Evolutionary conservation across 2,888 invertebrate genomes (phyloP).

Genomic region (Drosophila falleni): DNA sequence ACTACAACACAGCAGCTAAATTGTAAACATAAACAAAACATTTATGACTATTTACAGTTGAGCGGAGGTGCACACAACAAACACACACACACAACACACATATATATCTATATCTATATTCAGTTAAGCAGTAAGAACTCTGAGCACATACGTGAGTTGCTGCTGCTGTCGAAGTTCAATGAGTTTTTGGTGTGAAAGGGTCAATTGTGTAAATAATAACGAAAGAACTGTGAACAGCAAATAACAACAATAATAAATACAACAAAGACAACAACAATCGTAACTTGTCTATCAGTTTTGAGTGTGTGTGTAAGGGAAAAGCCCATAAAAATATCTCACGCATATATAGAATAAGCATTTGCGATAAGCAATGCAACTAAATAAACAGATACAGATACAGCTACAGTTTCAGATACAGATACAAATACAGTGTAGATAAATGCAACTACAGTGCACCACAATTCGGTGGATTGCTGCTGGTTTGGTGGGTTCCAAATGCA

Average conservation of each 20-base stretch:
- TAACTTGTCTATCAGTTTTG: conserved; percentile 57
- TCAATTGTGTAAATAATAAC: conserved; percentile 80
- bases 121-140: conserved; percentile 36
- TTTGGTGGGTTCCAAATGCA: conserved; percentile 8
- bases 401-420: conserved; percentile 5
- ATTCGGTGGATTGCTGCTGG: conserved; percentile 30
- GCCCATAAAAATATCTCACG: conserved; percentile 76
- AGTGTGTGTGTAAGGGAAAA: conserved; percentile 8
- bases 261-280: conserved; percentile 47
- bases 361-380: conserved; percentile 75
- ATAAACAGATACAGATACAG: conserved; percentile 53
- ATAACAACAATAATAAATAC: conserved; percentile 40
- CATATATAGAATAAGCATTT: conserved; percentile 60
- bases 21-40: conserved; percentile 80
- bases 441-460: conserved; percentile 16
- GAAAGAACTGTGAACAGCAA: conserved; percentile 76
- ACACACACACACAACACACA: conserved; percentile 15
- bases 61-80: conserved; percentile 51
- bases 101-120: not conserved
- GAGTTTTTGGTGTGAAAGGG: conserved; percentile 78
- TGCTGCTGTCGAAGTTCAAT: conserved; percentile 72
- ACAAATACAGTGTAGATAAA: conserved; percentile 19
- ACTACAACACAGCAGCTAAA: conserved; percentile 71
- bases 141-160: conserved; percentile 56
- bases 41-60: conserved; percentile 80